Percentiles rank a stretch among this genome's conserved stretches.
phyloP scores from a whole-genome alignment of 2,797 vertebrate genomes.

The Holocentrus rufus region DNA sequence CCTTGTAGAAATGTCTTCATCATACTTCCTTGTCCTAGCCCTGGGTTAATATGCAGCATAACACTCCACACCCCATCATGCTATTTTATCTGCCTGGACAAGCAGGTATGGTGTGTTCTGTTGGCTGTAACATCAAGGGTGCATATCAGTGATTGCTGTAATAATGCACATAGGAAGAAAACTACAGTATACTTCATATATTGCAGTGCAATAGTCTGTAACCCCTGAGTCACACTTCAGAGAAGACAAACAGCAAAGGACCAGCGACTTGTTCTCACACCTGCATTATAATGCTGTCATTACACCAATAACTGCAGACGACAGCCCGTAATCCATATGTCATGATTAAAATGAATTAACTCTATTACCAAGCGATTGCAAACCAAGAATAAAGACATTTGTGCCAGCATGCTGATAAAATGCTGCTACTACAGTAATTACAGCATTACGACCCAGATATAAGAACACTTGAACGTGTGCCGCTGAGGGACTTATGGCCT shows the following conservation, averaged over 20 bases:
- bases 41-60: conserved; percentile 86
- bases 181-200: conserved; percentile 83
- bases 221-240: conserved; percentile 96
- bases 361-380: conserved; percentile 67
- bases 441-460: conserved; percentile 62
- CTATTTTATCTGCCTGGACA: conserved; percentile 77
- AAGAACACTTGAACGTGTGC: conserved; percentile 36
- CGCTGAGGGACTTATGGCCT: conserved; percentile 82
- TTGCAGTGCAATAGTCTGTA: conserved; percentile 90
- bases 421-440: conserved; percentile 65
- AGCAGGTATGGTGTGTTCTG: conserved; percentile 88
- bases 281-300: conserved; percentile 64
- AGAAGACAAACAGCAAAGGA: conserved; percentile 80
- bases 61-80: conserved; percentile 84
- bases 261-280: conserved; percentile 58
- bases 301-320: conserved; percentile 52
- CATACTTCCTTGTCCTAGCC: conserved; percentile 81
- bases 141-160: conserved; percentile 75
- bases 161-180: conserved; percentile 84
- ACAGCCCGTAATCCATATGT: conserved; percentile 66
- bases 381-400: conserved; percentile 68
- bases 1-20: conserved; percentile 83
- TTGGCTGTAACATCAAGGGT: conserved; percentile 87
- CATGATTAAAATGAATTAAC: conserved; percentile 47
- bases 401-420: conserved; percentile 75